Conservation (phyloP, 1,140 invertebrate genomes). For the Zeugodacus cucurbitae region DNA sequence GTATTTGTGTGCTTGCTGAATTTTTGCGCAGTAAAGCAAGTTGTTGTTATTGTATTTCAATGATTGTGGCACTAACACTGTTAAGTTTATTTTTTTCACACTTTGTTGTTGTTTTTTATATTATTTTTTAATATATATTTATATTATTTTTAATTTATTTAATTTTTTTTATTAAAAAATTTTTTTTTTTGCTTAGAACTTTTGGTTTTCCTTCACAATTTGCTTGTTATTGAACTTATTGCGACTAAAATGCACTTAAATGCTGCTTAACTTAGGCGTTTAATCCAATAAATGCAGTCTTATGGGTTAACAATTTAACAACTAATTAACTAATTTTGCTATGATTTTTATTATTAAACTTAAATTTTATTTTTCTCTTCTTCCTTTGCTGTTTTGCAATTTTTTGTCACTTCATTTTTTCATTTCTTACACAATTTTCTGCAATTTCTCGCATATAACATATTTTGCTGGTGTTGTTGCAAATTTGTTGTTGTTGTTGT, state of each 20-base stretch:
- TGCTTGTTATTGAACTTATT: too few relatives aligned
- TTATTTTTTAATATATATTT: background rate
- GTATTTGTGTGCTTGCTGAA: background rate
- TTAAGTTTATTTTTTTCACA: background rate
- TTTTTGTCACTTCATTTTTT: background rate
- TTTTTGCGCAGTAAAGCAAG: background rate
- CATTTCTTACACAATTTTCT: background rate
- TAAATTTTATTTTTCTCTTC: background rate
- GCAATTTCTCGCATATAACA: background rate
- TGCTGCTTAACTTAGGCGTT: background rate
- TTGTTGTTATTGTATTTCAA: background rate
- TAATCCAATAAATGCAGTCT: constrained; percentile 43
- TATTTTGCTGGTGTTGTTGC: background rate
- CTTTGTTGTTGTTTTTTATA: background rate
- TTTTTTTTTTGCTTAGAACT: background rate
- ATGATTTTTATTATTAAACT: background rate
- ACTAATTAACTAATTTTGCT: background rate
- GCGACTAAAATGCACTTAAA: background rate
- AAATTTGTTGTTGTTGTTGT: background rate
- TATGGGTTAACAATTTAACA: constrained; percentile 31
- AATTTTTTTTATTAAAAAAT: too few relatives aligned
- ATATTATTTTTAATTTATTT: too few relatives aligned
- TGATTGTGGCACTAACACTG: background rate
- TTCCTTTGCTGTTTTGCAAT: background rate
- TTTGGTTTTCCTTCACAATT: background rate